These are phyloP conservation scores for Apamea crenata DNA, from an alignment of 2,888 invertebrate genomes.

Conservation along the genomic window DNA sequence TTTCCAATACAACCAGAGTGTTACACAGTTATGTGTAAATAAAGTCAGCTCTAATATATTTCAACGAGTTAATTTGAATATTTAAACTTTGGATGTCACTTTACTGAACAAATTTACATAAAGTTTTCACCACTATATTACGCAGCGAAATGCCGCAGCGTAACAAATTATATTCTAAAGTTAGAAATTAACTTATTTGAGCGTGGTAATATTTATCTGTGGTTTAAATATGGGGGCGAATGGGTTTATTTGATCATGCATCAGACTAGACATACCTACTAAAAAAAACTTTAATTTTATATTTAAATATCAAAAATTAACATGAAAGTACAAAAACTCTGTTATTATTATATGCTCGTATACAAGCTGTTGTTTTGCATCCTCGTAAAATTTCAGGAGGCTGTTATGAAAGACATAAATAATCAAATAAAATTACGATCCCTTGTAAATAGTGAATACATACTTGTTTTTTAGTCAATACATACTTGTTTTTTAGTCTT, in stretches of 20 bases:
- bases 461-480: too few relatives aligned
- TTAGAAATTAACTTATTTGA: slow-evolving; percentile 37
- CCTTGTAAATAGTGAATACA: too few relatives aligned
- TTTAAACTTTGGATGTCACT: slow-evolving; percentile 43
- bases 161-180: slow-evolving; percentile 43
- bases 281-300: too few relatives aligned
- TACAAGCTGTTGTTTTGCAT: too few relatives aligned
- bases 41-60: slow-evolving; percentile 33
- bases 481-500: too few relatives aligned
- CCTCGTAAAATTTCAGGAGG: too few relatives aligned
- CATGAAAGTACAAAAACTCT: too few relatives aligned
- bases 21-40: neutral
- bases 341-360: too few relatives aligned
- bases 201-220: neutral
- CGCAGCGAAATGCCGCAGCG: slow-evolving; percentile 28
- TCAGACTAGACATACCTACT: neutral
- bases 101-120: slow-evolving; percentile 56
- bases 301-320: too few relatives aligned
- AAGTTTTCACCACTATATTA: slow-evolving; percentile 46
- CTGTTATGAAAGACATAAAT: too few relatives aligned
- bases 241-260: slow-evolving; percentile 5
- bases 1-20: neutral
- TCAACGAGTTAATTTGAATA: slow-evolving; percentile 44
- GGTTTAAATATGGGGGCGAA: slow-evolving; percentile 9
- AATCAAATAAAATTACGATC: too few relatives aligned